A percentile compares a stretch with the other conserved stretches of the same genome.
phyloP scores from a whole-genome alignment of 1,140 invertebrate genomes.

The Polypedilum pembai region DNA sequence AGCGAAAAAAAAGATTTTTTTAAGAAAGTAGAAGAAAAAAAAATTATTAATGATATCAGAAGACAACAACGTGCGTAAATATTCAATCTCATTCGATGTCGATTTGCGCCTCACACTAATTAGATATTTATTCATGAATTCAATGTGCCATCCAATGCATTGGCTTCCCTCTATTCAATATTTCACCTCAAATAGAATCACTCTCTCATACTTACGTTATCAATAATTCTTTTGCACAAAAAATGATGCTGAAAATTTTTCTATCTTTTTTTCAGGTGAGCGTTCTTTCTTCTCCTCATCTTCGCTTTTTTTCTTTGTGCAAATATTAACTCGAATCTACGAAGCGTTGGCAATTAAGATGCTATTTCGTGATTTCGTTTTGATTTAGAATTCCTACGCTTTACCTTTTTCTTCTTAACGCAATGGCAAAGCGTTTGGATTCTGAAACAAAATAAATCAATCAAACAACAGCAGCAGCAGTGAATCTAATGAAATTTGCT shows the following conservation, averaged over 20 bases:
- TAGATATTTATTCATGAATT: not conserved
- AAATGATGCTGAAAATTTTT: constrained; percentile 1
- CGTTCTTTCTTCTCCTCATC: not conserved
- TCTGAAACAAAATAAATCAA: constrained; percentile 56
- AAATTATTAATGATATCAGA: constrained; percentile 20
- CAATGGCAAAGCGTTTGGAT: constrained; percentile 70
- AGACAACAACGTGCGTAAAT: constrained; percentile 17
- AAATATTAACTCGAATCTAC: constrained; percentile 9
- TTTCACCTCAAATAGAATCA: not conserved
- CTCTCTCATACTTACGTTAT: not conserved
- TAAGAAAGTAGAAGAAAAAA: not conserved
- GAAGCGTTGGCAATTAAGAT: constrained; percentile 22
- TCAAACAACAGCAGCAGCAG: constrained; percentile 33
- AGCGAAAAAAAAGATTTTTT: not conserved
- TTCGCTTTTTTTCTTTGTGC: not conserved
- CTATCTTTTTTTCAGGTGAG: constrained; percentile 22
- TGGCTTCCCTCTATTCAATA: not conserved
- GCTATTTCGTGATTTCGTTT: constrained; percentile 42
- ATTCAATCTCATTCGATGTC: not conserved
- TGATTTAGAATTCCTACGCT: constrained; percentile 74
- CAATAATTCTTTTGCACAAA: not conserved
- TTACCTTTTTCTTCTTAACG: constrained; percentile 53
- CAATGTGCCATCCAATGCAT: not conserved
- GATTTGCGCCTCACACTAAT: not conserved
- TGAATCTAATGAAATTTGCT: not conserved